A percentile compares a stretch with the other conserved stretches of the same genome.
These are phyloP conservation scores for Neoitamus cyanurus DNA, from an alignment of 2,888 invertebrate genomes.

Conservation along the genomic window DNA sequence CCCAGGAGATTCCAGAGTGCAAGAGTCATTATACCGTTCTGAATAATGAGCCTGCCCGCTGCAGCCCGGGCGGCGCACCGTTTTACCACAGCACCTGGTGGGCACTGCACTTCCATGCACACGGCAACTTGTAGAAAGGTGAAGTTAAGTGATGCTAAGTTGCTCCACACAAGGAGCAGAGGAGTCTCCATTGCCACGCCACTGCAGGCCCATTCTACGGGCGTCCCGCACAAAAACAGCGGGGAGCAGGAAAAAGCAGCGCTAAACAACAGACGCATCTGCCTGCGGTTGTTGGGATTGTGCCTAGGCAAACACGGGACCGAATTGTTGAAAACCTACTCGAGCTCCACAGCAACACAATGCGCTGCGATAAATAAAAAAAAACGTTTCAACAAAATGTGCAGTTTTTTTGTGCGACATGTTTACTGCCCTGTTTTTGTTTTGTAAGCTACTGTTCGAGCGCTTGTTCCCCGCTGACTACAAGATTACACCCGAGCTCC, in stretches of 20 bases:
- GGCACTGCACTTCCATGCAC: neutral
- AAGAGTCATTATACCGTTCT: conserved; percentile 33
- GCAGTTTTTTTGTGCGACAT: neutral
- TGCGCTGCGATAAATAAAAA: neutral
- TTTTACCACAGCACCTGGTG: neutral
- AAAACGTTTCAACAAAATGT: neutral
- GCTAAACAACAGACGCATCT: conserved; percentile 14
- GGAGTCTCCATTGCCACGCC: neutral
- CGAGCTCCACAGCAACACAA: neutral
- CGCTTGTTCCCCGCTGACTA: neutral
- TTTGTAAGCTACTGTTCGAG: neutral
- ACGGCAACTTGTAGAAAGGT: conserved; percentile 34
- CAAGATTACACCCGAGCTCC: neutral
- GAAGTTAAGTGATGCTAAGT: conserved; percentile 41
- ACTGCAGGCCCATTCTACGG: neutral
- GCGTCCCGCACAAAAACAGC: neutral
- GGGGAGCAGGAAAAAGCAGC: neutral
- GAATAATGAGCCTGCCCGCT: conserved; percentile 25
- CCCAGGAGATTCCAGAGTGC: neutral
- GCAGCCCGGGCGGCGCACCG: neutral
- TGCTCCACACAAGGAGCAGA: neutral
- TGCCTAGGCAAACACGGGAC: neutral
- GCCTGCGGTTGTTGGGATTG: conserved; percentile 24
- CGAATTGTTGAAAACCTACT: conserved; percentile 22
- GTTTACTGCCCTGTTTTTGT: neutral